Percentiles rank a stretch among this genome's conserved stretches.
Conservation (phyloP, 2,888 invertebrate genomes). For the Andrena bicolor region DNA sequence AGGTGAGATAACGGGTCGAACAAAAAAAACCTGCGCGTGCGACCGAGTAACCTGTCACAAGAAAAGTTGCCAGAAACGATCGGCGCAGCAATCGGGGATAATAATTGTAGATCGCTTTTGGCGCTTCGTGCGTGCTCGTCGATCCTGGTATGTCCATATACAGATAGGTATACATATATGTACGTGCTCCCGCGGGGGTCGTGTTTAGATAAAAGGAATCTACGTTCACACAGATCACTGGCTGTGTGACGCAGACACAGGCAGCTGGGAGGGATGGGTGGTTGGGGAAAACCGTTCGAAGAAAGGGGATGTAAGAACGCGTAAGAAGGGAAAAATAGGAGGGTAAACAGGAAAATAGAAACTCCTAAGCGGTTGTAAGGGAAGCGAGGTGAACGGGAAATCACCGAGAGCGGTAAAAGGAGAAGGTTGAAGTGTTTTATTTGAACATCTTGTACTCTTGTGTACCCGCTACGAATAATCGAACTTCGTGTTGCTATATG, state of each 20-base stretch:
- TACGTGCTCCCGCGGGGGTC: constrained; percentile 23
- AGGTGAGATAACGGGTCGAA: constrained; percentile 18
- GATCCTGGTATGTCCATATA: constrained; percentile 7
- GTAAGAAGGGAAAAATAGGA: constrained; percentile 26
- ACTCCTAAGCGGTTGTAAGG: constrained; percentile 22
- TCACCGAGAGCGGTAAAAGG: constrained; percentile 5
- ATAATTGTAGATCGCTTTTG: constrained; percentile 60
- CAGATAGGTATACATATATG: not conserved
- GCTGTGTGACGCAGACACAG: constrained; percentile 24
- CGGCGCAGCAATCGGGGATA: constrained; percentile 30
- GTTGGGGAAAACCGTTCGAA: constrained; percentile 9
- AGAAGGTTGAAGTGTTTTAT: constrained; percentile 10
- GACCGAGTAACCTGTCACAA: constrained; percentile 35
- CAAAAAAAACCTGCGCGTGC: constrained; percentile 65
- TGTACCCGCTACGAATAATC: not conserved
- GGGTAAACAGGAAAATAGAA: constrained; percentile 26
- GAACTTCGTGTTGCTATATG: not conserved
- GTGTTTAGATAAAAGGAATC: constrained; percentile 54
- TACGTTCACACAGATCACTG: constrained; percentile 50
- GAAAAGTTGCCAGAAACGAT: constrained; percentile 47
- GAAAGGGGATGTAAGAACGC: constrained; percentile 18
- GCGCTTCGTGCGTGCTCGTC: constrained; percentile 33
- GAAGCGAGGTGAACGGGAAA: constrained; percentile 5
- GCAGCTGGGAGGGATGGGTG: too few relatives aligned
- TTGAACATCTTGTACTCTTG: constrained; percentile 6